Evolutionary conservation across 2,797 vertebrate genomes (phyloP).

Genomic region (Melanotaenia nigrans): DNA sequence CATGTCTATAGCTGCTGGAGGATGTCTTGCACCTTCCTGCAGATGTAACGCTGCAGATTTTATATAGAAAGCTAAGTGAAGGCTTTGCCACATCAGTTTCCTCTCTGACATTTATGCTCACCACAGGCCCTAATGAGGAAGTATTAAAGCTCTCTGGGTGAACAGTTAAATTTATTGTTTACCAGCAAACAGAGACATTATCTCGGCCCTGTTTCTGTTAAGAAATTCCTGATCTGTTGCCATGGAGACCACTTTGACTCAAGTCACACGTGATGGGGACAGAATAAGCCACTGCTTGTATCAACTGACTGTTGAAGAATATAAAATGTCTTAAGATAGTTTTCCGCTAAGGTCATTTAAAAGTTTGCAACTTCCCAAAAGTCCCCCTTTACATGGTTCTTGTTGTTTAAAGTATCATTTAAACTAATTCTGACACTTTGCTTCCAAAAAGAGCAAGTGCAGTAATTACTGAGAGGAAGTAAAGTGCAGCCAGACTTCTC

Average conservation of each 20-base stretch:
- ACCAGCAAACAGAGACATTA: conserved; percentile 1
- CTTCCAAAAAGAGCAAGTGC: conserved; percentile 10
- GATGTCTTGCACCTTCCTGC: neutral
- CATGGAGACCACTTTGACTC: conserved; percentile 47
- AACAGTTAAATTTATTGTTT: conserved; percentile 9
- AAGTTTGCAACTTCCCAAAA: neutral
- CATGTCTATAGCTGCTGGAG: rapidly evolving
- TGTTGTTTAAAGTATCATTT: neutral
- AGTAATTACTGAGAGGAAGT: conserved; percentile 49
- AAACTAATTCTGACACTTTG: conserved; percentile 15
- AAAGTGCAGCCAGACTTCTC: conserved; percentile 51
- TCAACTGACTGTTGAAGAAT: neutral
- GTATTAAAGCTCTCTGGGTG: neutral
- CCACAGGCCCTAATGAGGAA: neutral
- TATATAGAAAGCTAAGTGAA: neutral
- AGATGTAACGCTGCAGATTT: neutral
- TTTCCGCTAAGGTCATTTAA: neutral
- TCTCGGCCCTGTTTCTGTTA: neutral
- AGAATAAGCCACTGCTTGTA: neutral
- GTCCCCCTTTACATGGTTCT: neutral
- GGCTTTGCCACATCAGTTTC: conserved; percentile 8
- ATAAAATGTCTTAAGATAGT: neutral
- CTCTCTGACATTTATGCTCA: neutral
- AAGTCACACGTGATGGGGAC: conserved; percentile 7
- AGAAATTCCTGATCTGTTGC: conserved; percentile 43